Percentiles rank a stretch among this genome's conserved stretches.
These are phyloP conservation scores for Phortica variegata DNA, from an alignment of 1,140 invertebrate genomes.

Conservation along the genomic window DNA sequence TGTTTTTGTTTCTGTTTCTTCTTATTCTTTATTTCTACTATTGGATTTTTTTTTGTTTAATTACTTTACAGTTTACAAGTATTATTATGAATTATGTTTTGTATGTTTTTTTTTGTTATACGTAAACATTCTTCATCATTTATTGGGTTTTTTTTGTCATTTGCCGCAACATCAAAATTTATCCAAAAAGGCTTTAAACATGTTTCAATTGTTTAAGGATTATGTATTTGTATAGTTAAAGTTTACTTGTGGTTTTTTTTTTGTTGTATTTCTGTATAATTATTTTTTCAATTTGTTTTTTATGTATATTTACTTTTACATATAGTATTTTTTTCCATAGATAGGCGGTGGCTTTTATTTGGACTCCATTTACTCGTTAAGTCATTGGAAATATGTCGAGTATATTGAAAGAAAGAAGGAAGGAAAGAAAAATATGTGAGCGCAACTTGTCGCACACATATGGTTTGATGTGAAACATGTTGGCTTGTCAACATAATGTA, in stretches of 20 bases:
- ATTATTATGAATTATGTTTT: constrained; percentile 10
- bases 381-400: constrained; percentile 39
- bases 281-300: constrained; percentile 44
- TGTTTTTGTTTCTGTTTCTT: constrained; percentile 12
- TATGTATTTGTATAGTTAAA: constrained; percentile 27
- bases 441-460: too few relatives aligned
- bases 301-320: constrained; percentile 45
- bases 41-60: constrained; percentile 4
- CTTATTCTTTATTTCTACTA: constrained; percentile 8
- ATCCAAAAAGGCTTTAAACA: constrained; percentile 45
- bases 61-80: too few relatives aligned
- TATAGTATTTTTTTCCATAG: constrained; percentile 14
- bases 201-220: constrained; percentile 25
- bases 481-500: too few relatives aligned
- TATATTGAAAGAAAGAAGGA: constrained; percentile 1
- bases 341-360: constrained; percentile 56
- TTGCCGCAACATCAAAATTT: constrained; percentile 50
- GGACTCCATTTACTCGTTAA: constrained; percentile 54
- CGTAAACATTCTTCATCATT: too few relatives aligned
- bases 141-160: constrained; percentile 14
- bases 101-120: constrained; percentile 8
- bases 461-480: too few relatives aligned
- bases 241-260: constrained; percentile 17
- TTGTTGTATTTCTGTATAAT: constrained; percentile 27
- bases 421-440: too few relatives aligned